A percentile compares a stretch with the other conserved stretches of the same genome.
Evolutionary conservation across 2,797 vertebrate genomes (phyloP).

Genomic region (Leptoclinus maculatus): DNA sequence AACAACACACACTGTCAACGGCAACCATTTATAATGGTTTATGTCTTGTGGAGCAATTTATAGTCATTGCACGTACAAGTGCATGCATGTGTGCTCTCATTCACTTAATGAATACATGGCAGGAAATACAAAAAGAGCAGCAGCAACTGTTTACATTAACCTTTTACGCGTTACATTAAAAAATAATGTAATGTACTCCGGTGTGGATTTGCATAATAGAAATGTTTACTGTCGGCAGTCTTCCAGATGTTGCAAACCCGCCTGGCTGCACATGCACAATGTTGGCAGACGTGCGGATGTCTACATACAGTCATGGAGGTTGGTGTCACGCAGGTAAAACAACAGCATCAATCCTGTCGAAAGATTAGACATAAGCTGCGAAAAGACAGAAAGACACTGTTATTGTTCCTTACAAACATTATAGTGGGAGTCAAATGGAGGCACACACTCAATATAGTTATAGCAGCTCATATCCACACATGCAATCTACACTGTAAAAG

Average conservation of each 20-base stretch:
- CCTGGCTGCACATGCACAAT: not conserved
- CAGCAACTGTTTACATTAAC: not conserved
- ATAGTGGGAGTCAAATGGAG: not conserved
- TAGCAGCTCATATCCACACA: not conserved
- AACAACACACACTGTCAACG: not conserved
- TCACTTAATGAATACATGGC: not conserved
- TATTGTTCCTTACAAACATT: not conserved
- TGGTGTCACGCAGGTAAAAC: not conserved
- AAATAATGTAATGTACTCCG: not conserved
- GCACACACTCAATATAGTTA: not conserved
- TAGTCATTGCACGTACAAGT: not conserved
- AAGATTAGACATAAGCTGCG: not conserved
- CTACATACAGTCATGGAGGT: not conserved
- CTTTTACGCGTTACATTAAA: not conserved
- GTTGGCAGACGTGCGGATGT: not conserved
- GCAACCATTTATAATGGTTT: not conserved
- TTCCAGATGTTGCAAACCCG: not conserved
- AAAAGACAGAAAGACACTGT: not conserved
- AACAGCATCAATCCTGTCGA: not conserved
- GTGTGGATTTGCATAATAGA: slow-evolving; percentile 3
- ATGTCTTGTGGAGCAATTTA: not conserved
- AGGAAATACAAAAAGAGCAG: not conserved
- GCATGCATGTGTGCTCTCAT: not conserved
- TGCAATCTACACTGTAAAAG: not conserved
- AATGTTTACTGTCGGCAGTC: not conserved